Conservation (phyloP, 2,888 invertebrate species). For the Philaethria dido region DNA sequence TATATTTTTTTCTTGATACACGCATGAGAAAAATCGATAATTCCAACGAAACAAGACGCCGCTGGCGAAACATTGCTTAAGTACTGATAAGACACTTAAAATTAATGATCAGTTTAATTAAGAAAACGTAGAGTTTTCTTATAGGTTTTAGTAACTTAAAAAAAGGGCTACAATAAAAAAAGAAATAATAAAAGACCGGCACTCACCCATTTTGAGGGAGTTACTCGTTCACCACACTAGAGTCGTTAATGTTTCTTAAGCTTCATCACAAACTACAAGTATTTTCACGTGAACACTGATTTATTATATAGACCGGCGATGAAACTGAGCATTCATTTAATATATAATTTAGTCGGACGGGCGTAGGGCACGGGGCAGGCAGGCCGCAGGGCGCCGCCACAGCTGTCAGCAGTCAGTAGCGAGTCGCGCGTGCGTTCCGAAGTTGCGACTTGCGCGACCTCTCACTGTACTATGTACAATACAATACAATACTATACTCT, state of each 20-base stretch:
- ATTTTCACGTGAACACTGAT: conserved; percentile 55
- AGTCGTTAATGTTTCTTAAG: conserved; percentile 51
- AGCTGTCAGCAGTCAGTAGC: conserved; percentile 19
- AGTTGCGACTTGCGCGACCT: conserved; percentile 48
- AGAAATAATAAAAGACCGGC: conserved; percentile 56
- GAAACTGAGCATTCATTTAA: conserved; percentile 41
- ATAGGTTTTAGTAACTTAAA: background rate
- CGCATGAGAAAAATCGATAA: conserved; percentile 77
- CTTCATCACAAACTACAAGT: conserved; percentile 65
- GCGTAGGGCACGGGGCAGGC: background rate
- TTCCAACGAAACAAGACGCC: conserved; percentile 59
- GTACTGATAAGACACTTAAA: conserved; percentile 51
- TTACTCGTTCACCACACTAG: conserved; percentile 49
- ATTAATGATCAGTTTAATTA: background rate
- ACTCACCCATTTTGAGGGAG: conserved; percentile 74
- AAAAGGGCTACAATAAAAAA: background rate
- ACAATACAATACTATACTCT: too few species aligned
- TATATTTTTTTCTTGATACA: conserved; percentile 31
- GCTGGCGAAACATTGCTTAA: conserved; percentile 34
- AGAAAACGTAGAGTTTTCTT: background rate
- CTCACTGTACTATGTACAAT: too few species aligned
- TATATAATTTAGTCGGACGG: conserved; percentile 33
- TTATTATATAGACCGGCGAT: conserved; percentile 40
- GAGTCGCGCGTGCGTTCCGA: conserved; percentile 58
- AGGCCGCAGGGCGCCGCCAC: background rate